Evolutionary conservation across 2,888 invertebrate genomes (phyloP).

Genomic region (Coremacera marginata): DNA sequence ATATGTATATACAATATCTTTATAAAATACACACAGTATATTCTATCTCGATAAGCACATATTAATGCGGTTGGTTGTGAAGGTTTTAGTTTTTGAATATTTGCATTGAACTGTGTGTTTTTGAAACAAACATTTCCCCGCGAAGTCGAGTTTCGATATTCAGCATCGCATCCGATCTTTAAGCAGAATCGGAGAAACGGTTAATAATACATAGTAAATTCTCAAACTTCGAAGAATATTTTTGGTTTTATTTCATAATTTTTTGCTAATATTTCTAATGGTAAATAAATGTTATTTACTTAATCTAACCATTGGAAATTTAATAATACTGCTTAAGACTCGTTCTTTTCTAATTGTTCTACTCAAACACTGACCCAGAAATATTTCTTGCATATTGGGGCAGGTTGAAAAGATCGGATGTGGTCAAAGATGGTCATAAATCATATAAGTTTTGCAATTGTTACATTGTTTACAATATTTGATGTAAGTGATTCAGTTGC

Average conservation of each 20-base stretch:
- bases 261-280: conserved; percentile 1
- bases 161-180: conserved; percentile 1
- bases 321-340: too few species aligned
- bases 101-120: too few species aligned
- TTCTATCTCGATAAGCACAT: conserved; percentile 11
- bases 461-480: conserved; percentile 2
- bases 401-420: too few species aligned
- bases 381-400: too few species aligned
- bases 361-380: too few species aligned
- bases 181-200: conserved; percentile 2
- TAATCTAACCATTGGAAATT: too few species aligned
- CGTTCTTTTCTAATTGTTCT: too few species aligned
- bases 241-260: background rate
- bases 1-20: conserved; percentile 23
- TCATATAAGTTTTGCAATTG: conserved; percentile 2
- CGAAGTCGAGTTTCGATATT: conserved; percentile 9
- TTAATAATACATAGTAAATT: conserved; percentile 12
- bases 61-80: conserved; percentile 21
- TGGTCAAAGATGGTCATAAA: background rate
- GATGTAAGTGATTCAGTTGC: background rate
- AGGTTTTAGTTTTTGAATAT: background rate
- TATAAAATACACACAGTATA: conserved; percentile 15
- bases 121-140: background rate
- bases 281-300: too few species aligned
- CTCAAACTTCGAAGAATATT: background rate